Conservation (phyloP, 2,888 invertebrate species). For the Clunio marinus region DNA sequence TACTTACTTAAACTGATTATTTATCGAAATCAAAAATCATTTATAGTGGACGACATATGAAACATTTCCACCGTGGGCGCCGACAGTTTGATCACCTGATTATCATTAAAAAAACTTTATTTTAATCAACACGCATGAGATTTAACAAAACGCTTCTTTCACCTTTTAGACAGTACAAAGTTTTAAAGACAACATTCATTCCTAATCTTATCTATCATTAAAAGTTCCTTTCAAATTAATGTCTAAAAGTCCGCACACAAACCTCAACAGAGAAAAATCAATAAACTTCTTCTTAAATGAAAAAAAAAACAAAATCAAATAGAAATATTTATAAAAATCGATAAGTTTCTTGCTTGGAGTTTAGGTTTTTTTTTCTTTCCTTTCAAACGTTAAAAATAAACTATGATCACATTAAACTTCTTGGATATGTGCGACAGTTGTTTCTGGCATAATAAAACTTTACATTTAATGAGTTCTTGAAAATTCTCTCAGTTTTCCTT, state of each 20-base stretch:
- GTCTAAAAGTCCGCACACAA: background rate
- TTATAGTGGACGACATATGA: too few relatives aligned
- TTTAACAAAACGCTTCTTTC: too few relatives aligned
- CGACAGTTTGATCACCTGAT: background rate
- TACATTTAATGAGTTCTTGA: background rate
- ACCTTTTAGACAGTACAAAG: too few relatives aligned
- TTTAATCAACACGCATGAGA: too few relatives aligned
- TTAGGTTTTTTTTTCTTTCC: too few relatives aligned
- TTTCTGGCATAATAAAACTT: too few relatives aligned
- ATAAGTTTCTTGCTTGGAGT: background rate
- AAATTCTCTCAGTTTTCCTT: background rate
- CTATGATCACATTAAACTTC: constrained; percentile 29
- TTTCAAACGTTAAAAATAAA: constrained; percentile 32
- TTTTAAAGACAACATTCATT: too few relatives aligned
- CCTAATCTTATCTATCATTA: background rate
- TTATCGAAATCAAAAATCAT: background rate
- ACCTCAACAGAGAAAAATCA: constrained; percentile 16
- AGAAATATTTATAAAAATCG: constrained; percentile 10
- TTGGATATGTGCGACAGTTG: constrained; percentile 5
- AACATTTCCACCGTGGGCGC: constrained; percentile 10
- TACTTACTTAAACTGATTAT: background rate
- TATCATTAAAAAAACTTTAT: background rate
- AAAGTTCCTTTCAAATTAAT: background rate
- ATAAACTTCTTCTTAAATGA: constrained; percentile 20
- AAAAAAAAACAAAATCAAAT: background rate